phyloP scores from a whole-genome alignment of 2,797 vertebrate genomes.

The Geranospiza caerulescens region DNA sequence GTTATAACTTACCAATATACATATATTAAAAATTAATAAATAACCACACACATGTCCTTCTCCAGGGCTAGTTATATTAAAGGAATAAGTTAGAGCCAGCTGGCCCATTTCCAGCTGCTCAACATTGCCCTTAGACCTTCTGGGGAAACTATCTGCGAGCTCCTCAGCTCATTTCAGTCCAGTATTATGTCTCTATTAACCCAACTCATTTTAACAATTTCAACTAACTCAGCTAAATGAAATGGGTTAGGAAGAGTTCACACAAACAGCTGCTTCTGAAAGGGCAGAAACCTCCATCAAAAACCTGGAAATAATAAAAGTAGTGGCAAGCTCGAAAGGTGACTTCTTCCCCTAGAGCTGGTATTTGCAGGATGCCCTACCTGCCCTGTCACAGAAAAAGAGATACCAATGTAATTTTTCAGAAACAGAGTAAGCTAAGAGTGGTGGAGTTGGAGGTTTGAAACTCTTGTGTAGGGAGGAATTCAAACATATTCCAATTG shows the following conservation, averaged over 20 bases:
- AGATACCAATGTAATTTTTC: neutral
- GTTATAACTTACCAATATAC: neutral
- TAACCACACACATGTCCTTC: neutral
- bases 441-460: neutral
- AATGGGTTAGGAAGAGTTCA: constrained; percentile 34
- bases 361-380: neutral
- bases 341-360: neutral
- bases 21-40: neutral
- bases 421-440: neutral
- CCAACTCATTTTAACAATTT: neutral
- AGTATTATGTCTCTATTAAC: neutral
- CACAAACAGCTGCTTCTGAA: neutral
- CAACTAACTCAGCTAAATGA: constrained; percentile 1
- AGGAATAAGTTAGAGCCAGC: neutral
- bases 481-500: neutral
- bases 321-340: neutral
- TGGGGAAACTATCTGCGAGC: neutral
- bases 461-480: neutral
- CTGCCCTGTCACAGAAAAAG: neutral
- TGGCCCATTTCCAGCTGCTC: constrained; percentile 6
- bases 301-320: neutral
- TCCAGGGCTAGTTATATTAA: neutral
- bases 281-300: neutral
- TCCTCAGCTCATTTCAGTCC: neutral
- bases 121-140: neutral